Conservation (phyloP, 1,140 invertebrate species). For the Lepidurus couesii region DNA sequence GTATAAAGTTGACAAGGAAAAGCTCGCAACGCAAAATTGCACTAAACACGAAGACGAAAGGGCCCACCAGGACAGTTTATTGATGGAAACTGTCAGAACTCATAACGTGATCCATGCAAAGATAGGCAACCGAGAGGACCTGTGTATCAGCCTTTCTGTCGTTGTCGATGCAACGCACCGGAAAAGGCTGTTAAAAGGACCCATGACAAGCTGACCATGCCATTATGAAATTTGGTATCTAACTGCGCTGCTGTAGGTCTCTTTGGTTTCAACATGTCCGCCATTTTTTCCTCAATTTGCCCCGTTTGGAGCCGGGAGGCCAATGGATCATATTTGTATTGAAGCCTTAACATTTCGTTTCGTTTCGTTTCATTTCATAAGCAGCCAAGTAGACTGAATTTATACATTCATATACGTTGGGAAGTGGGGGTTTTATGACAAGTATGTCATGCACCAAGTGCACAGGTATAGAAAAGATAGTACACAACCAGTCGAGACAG, state of each 20-base stretch:
- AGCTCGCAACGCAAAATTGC: background rate
- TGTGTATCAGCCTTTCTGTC: background rate
- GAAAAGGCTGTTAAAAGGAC: background rate
- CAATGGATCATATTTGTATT: too few relatives aligned
- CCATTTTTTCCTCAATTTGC: background rate
- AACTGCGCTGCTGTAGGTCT: constrained; percentile 26
- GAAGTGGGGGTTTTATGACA: too few relatives aligned
- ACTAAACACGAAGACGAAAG: background rate
- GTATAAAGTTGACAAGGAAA: background rate
- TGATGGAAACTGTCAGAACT: constrained; percentile 15
- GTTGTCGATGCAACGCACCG: constrained; percentile 8
- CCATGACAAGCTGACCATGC: constrained; percentile 9
- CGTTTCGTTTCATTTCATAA: too few relatives aligned
- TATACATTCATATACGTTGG: too few relatives aligned
- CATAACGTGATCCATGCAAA: constrained; percentile 11
- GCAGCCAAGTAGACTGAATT: too few relatives aligned
- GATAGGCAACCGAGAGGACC: background rate
- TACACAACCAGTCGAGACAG: too few relatives aligned
- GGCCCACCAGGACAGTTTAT: background rate
- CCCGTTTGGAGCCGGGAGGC: background rate
- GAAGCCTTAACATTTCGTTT: too few relatives aligned
- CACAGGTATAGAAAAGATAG: too few relatives aligned
- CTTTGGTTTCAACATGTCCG: background rate
- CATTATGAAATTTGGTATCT: constrained; percentile 11
- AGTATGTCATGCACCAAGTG: too few relatives aligned